Evolutionary conservation across 2,113 vertebrate genomes (phyloP).

Genomic region (Deroptyus accipitrinus): DNA sequence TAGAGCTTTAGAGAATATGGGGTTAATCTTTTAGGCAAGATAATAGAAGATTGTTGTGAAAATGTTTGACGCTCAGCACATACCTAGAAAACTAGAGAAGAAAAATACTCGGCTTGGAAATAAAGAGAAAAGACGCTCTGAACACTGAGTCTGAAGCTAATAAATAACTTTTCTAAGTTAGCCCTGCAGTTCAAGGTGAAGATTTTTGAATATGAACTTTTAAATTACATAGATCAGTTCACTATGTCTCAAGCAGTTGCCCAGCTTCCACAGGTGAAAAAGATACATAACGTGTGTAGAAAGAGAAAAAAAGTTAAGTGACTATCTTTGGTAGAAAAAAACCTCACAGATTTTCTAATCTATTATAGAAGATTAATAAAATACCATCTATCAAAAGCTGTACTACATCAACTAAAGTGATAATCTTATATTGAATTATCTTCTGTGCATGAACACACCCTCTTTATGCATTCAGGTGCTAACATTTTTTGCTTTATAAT

Average conservation of each 20-base stretch:
- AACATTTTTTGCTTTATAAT: not conserved
- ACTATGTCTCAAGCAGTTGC: not conserved
- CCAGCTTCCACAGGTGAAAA: not conserved
- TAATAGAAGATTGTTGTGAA: not conserved
- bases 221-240: not conserved
- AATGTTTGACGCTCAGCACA: not conserved
- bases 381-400: not conserved
- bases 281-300: not conserved
- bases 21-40: not conserved
- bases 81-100: not conserved
- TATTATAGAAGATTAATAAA: not conserved
- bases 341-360: rapidly evolving
- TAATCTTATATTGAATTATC: not conserved
- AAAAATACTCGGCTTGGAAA: not conserved
- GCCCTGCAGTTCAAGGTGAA: not conserved
- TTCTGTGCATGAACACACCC: not conserved
- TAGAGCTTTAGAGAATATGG: not conserved
- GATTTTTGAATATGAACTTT: not conserved
- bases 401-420: not conserved
- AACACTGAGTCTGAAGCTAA: not conserved
- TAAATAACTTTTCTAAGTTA: not conserved
- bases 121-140: not conserved
- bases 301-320: not conserved
- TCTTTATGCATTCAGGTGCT: not conserved
- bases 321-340: not conserved